Percentiles rank a stretch among this genome's conserved stretches.
Conservation (phyloP, 2,888 invertebrate species). For the Cordilura impudica region DNA sequence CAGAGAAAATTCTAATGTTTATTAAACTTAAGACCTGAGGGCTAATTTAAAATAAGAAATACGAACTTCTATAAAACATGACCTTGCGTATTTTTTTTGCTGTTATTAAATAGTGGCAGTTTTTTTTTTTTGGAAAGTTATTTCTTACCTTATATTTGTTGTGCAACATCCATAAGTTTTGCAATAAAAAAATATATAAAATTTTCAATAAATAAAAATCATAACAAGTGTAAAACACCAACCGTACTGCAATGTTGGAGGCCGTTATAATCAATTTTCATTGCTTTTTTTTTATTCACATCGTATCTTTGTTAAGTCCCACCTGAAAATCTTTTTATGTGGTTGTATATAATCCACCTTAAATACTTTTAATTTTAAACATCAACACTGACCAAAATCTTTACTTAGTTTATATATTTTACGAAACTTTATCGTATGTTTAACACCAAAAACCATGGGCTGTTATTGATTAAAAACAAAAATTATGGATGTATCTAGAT, state of each 20-base stretch:
- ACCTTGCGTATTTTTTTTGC: slow-evolving; percentile 30
- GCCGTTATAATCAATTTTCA: slow-evolving; percentile 24
- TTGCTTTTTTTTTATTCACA: slow-evolving; percentile 5
- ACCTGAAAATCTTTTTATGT: slow-evolving; percentile 23
- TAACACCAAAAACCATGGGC: no score
- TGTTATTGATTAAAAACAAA: no score
- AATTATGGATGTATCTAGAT: no score
- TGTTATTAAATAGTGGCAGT: background rate
- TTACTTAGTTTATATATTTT: no score
- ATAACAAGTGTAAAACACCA: slow-evolving; percentile 59
- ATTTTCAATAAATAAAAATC: slow-evolving; percentile 43
- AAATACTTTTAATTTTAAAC: slow-evolving; percentile 14
- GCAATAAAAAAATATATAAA: slow-evolving; percentile 9
- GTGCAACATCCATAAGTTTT: slow-evolving; percentile 57
- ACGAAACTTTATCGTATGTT: no score
- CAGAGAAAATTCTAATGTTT: background rate
- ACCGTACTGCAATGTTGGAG: slow-evolving; percentile 26
- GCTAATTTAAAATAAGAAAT: slow-evolving; percentile 14
- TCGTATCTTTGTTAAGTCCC: slow-evolving; percentile 44
- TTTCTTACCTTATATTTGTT: slow-evolving; percentile 29
- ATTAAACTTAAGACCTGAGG: slow-evolving; percentile 8
- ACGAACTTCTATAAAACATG: slow-evolving; percentile 12
- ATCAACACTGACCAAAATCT: background rate
- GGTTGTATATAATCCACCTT: slow-evolving; percentile 5
- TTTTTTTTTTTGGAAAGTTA: no score